phyloP scores from a whole-genome alignment of 2,113 vertebrate genomes.

The Otis tarda region DNA sequence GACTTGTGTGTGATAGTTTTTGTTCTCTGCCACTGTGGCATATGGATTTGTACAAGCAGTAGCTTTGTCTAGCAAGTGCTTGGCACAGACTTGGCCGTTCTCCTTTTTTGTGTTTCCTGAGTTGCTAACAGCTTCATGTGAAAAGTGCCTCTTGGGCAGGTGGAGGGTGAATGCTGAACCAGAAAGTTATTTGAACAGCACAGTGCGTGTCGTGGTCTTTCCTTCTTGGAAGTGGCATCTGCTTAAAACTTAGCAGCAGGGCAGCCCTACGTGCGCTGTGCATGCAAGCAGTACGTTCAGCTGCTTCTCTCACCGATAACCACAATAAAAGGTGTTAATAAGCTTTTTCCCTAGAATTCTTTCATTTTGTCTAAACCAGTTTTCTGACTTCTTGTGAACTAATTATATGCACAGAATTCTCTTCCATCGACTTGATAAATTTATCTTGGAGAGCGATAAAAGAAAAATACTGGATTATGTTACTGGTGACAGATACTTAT shows the following conservation, averaged over 20 bases:
- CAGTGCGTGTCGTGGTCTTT: neutral
- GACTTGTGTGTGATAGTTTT: neutral
- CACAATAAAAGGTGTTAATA: neutral
- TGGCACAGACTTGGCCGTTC: neutral
- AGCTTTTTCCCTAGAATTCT: neutral
- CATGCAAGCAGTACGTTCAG: neutral
- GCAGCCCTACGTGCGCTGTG: neutral
- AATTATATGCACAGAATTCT: neutral
- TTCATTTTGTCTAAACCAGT: neutral
- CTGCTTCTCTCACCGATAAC: neutral
- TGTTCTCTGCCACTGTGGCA: neutral
- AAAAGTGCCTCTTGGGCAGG: neutral
- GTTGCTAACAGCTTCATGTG: neutral
- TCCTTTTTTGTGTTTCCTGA: neutral
- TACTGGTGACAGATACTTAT: neutral
- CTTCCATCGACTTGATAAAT: neutral
- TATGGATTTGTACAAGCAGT: neutral
- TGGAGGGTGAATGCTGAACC: neutral
- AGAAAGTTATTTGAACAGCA: neutral
- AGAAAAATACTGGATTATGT: neutral
- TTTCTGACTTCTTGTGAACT: neutral
- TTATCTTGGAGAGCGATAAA: neutral
- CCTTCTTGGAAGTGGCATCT: neutral
- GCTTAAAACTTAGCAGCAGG: neutral
- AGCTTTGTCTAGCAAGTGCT: neutral